phyloP scores from a whole-genome alignment of 2,113 vertebrate genomes.

The Panthera leo region DNA sequence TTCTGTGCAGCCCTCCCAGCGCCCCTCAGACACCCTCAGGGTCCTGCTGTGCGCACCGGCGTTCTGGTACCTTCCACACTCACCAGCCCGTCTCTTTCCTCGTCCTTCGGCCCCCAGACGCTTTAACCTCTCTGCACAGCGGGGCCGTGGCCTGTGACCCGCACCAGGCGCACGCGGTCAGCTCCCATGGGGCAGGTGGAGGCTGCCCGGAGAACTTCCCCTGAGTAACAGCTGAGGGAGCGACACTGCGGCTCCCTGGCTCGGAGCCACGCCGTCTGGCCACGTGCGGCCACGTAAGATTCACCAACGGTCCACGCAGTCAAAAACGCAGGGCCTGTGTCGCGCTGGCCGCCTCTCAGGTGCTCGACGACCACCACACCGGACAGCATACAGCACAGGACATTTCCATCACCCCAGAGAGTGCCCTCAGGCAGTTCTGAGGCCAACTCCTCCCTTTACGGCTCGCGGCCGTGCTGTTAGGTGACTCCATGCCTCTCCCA shows the following conservation, averaged over 20 bases:
- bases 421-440: too few relatives aligned
- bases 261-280: background rate
- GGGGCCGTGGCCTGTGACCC: background rate
- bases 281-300: background rate
- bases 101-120: background rate
- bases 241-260: background rate
- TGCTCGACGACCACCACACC: fast-evolving
- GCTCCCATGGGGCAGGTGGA: fast-evolving
- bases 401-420: background rate
- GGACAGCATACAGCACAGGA: background rate
- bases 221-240: background rate
- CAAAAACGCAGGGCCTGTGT: background rate
- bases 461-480: fast-evolving
- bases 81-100: background rate
- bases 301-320: background rate
- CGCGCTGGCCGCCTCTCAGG: background rate
- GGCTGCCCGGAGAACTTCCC: background rate
- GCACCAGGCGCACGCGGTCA: background rate
- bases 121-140: background rate
- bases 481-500: background rate
- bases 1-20: background rate
- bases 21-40: background rate
- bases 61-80: fast-evolving
- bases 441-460: background rate
- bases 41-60: too few relatives aligned